Evolutionary conservation across 1,140 invertebrate species (phyloP), one percentile per base, ranked within the genome.

Genomic region (Drosophila arizonae): DNA sequence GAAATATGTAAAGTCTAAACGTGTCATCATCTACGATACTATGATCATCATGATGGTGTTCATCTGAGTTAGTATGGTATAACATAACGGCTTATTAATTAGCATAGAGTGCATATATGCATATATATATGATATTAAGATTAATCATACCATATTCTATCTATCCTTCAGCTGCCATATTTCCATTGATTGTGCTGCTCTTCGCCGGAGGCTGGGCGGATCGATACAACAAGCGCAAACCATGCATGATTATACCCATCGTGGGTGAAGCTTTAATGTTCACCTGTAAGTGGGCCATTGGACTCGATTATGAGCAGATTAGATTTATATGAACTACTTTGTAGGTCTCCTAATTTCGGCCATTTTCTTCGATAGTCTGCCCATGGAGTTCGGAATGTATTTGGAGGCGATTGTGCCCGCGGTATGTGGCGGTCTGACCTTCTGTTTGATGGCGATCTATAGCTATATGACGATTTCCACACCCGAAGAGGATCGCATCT

Each of bases 181-280:
- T 95, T 57, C 94, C 94, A 0, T 86, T 94, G 3, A 92, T 94
- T 30, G 92, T 95, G 68, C 92, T 94, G 10, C 85, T 95, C 48
- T 93, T 95, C 91, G 90, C 95, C 75, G 94, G 95, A 67, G 93
- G 94, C 1, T 94, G 94, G 93, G 94, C 94, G 70, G 94, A 95
- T 84, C 92, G 93, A 41, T 93, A 94, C 51, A 94, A 95, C 61
- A 93, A 94, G 66, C 79, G 94, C 43, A 96, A 95, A 91, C 93
- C 95, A 21, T 94, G 93, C 62, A 93, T 95, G 79, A 75, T 95
- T 8, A 68, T 94, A 26, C 94, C 94, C 2, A 92, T 95, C 30
- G 65, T 93, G 6, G 94, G 94, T 8, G 94, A 95, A 76, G 92
- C 94, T 0, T 43, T 91, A 6, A 68, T 64, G 5, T 91, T 85